A percentile compares a stretch with the other conserved stretches of the same genome.
Conservation (phyloP, 2,113 vertebrate genomes). For the Lophochroa leadbeateri region DNA sequence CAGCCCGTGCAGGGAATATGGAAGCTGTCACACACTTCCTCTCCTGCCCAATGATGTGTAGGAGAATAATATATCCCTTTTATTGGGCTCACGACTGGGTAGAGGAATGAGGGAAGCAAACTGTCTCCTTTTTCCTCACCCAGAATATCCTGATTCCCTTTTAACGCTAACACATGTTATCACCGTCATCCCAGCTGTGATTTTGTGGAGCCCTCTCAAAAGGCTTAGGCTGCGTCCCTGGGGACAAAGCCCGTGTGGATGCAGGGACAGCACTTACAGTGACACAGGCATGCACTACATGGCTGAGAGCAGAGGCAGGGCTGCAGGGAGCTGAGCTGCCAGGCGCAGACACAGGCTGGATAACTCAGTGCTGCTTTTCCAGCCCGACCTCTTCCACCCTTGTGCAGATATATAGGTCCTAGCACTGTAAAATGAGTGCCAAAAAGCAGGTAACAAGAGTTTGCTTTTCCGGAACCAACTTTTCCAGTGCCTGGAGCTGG, state of each 20-base stretch:
- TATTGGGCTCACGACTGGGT: neutral
- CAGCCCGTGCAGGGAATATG: neutral
- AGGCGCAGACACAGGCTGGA: rapidly evolving
- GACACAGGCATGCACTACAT: neutral
- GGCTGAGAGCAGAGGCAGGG: neutral
- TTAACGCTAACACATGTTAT: rapidly evolving
- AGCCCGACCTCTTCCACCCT: neutral
- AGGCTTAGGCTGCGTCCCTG: neutral
- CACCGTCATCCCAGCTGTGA: rapidly evolving
- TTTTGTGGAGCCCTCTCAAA: neutral
- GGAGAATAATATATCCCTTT: conserved; percentile 30
- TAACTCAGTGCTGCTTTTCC: rapidly evolving
- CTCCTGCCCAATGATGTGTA: conserved; percentile 45
- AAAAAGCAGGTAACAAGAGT: neutral
- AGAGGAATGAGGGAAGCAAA: neutral
- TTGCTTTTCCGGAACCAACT: neutral
- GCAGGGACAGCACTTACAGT: neutral
- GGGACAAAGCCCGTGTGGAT: neutral
- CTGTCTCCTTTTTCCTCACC: neutral
- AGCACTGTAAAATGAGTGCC: rapidly evolving
- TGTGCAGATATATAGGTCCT: rapidly evolving
- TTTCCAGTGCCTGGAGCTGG: neutral
- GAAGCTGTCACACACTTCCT: conserved; percentile 49
- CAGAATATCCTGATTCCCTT: neutral
- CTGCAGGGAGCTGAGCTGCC: neutral